Evolutionary conservation across 1,140 invertebrate species (phyloP), one percentile per base, ranked within the genome.

Genomic region (Ylistrum balloti): DNA sequence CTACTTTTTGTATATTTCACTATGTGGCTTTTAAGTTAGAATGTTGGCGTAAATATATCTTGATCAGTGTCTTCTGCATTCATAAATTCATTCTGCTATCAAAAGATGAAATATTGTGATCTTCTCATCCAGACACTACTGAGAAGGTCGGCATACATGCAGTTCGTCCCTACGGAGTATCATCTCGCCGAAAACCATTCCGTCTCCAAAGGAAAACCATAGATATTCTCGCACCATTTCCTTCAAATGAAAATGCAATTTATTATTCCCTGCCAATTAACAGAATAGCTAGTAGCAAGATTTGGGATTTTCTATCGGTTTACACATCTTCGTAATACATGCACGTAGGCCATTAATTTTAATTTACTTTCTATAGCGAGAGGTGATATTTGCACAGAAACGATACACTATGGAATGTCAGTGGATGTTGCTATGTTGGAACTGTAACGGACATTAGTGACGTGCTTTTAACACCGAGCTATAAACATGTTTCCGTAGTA

Each of bases 241-340:
- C 56, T 74, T 74, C 56, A 74, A n/a, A 74, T 74, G 56, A 74
- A 74, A 74, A 74, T 74, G 56, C 56, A 74, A 74, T 74, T 74
- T 74, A 74, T 74, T 74, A 74, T 74, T 74, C n/a, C 13, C 22
- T 74, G 56, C 56, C 56, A 74, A 74, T 74, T 74, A 74, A 74
- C 56, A 74, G 56, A 28, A 74, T 28, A 74, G 56, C 56, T 74
- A 5, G 56, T 74, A 74, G 56, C 56, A 74, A 74, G 56, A 74
- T n/a, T 74, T 17, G 0, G 56, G 56, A 74, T 74, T 74, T 74
- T 74, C 56, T 74, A 74, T 74, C 56, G 56, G 56, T 74, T 74
- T 74, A 74, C n/a, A 74, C 56, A 74, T 74, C 56, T 74, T 74
- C 56, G 56, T 74, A 74, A 74, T 74, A 74, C 56, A 74, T 74